Base-by-base conservation (phyloP, 1,140 invertebrate species). In the Plutomurus gul region DNA sequence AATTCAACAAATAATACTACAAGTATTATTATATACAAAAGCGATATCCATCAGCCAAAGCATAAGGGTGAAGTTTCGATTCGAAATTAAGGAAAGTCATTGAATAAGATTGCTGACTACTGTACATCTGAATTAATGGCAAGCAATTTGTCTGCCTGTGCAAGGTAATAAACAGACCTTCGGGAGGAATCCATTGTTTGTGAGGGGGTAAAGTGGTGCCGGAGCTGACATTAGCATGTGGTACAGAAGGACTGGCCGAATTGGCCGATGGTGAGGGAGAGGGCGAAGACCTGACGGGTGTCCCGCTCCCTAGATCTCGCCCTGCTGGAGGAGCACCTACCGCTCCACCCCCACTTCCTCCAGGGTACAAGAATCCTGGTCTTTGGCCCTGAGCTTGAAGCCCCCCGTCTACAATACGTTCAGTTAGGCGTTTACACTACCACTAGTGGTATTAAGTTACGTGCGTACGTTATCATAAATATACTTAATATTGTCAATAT, bases 181-280 rank as follows among this genome's bases (percentile, higher is more conserved):
- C 81, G 22, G 82, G 76, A 40, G 79, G 79, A 36, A 77, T 82
- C 82, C 82, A 82, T 70, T 75, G 79, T 51, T 80, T 80, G 36
- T 77, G 43, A 75, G 78, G 71, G 39, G 75, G 39, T 79, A 77
- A 40, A 71, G 75, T 51, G 73, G 37, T 36, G 81, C 75, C 71
- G 78, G 40, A 73, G 75, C 51, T 79, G 77, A 33, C 65, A 75
- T 36, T 70, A 77, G 47, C 37, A 47, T 39, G 39, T 40, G 70
- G 70, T 43, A 46, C 36, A 40, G 70, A 39, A 72, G 70, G 36
- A 40, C 22, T 39, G 70, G 70, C 36, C 36, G 70, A 39, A 72
- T 72, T 72, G 70, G 39, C 70, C 36, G 36, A 40, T 37, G 80
- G 79, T 47, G 78, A 77, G 71, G 75, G 65, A 71, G 78, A 80